Conservation (phyloP, 2,888 invertebrate species). For the Beris chalybata region DNA sequence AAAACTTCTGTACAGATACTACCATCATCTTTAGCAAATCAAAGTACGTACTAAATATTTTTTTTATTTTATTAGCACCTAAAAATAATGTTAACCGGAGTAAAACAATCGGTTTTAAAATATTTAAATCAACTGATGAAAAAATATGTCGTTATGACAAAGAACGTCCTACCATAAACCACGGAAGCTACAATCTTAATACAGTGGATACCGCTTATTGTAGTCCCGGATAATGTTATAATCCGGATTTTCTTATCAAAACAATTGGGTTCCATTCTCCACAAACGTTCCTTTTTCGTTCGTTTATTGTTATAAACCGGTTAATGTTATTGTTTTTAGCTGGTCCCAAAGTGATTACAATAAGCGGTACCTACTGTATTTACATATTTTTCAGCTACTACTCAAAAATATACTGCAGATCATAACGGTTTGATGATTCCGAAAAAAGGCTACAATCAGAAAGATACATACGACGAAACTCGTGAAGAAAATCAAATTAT, state of each 20-base stretch:
- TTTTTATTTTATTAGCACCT: background rate
- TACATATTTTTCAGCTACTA: background rate
- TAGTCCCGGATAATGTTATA: too few relatives aligned
- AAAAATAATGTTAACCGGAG: constrained; percentile 5
- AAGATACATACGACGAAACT: constrained; percentile 60
- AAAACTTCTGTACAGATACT: constrained; percentile 70
- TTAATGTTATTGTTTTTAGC: too few relatives aligned
- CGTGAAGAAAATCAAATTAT: too few relatives aligned
- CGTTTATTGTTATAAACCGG: too few relatives aligned
- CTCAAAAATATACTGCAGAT: constrained; percentile 72
- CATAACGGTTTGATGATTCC: constrained; percentile 70
- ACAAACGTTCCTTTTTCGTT: too few relatives aligned
- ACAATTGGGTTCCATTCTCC: too few relatives aligned
- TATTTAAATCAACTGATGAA: constrained; percentile 61
- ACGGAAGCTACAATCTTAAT: too few relatives aligned
- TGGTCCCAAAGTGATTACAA: too few relatives aligned
- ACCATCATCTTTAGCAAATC: constrained; percentile 71
- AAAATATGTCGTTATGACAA: constrained; percentile 62
- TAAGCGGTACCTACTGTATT: too few relatives aligned
- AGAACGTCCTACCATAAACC: constrained; percentile 63
- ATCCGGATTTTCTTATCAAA: too few relatives aligned
- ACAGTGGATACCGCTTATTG: too few relatives aligned
- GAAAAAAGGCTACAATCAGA: constrained; percentile 71
- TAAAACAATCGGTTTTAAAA: constrained; percentile 51
- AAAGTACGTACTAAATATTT: constrained; percentile 52